Evolutionary conservation across 2,888 invertebrate species (phyloP).

Genomic region (Spatulosminthurus flaviceps): DNA sequence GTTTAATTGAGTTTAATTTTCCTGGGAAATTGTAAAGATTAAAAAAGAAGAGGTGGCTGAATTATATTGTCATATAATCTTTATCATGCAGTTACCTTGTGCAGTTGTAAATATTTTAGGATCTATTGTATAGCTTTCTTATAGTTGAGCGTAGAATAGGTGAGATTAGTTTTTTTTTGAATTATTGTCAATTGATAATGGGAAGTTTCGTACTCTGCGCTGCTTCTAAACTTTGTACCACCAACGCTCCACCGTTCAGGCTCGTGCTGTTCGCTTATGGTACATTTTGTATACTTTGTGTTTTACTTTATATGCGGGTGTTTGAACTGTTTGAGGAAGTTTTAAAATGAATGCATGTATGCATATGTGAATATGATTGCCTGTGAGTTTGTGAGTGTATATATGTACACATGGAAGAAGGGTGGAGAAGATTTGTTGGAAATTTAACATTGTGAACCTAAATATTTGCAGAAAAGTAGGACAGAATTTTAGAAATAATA

Average conservation of each 20-base stretch:
- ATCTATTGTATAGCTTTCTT: not conserved
- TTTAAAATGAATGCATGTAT: no score
- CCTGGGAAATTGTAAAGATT: not conserved
- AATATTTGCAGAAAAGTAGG: conserved; percentile 4
- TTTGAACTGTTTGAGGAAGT: conserved; percentile 24
- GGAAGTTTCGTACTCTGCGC: not conserved
- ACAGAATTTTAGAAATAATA: not conserved
- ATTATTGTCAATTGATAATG: not conserved
- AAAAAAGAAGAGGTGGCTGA: no score
- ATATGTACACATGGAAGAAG: no score
- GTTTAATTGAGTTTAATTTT: no score
- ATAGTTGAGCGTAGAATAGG: not conserved
- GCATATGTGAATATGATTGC: no score
- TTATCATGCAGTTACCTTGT: not conserved
- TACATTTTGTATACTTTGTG: not conserved
- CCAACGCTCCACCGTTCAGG: not conserved
- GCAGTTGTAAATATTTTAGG: not conserved
- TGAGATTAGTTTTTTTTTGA: not conserved
- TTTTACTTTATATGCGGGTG: no score
- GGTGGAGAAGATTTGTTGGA: not conserved
- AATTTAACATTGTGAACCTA: not conserved
- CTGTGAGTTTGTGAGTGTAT: no score
- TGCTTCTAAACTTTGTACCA: not conserved
- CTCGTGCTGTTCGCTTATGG: not conserved
- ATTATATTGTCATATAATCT: no score